Base-by-base conservation (phyloP, 2,888 invertebrate genomes). In the Phaonia tiefii region DNA sequence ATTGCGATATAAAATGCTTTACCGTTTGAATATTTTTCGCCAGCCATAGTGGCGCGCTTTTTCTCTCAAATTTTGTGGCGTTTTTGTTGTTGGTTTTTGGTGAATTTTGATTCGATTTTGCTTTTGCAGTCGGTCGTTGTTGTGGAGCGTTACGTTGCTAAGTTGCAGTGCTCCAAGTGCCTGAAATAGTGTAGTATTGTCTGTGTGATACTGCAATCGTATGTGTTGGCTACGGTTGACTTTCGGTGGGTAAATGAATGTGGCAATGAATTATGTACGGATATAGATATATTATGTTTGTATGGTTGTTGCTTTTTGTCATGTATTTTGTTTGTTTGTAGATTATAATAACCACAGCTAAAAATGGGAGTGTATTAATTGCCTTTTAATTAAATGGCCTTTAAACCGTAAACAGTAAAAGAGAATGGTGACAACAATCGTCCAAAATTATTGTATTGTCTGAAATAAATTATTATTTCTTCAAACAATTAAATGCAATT, bases 341-440 rank as follows among this genome's bases (percentile, higher is more conserved):
- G 15, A 39, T 26, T 22, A 20, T 17, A 49, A 49, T 20, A 37
- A 49, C 11, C 10, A 11, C 1, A 49, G 25, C 20, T 58, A 10
- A 65, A 81, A 72, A 72, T 72, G 75, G 81, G 78, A 78, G 81
- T 81, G 78, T 72, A 72, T 80, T 25, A 78, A 75, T 67, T 71
- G 71, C 74, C n/a, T 81, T 73, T 58, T 69, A 75, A 70, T 78
- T 42, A 72, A 37, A 31, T 81, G 72, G 71, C 75, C 75, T 78
- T 71, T n/a, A 70, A 75, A 72, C 44, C 20, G 15, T n/a, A 22
- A 63, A 15, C 54, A 54, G 11, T 11, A 58, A n/a, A 31, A 37
- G 15, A 31, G 31, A 25, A 58, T 8, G 8, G 58, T 22, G 17
- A 22, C n/a, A 22, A 22, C 26, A 11, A 26, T 26, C 13, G 2